A percentile compares a stretch with the other conserved stretches of the same genome.
phyloP scores from a whole-genome alignment of 2,113 vertebrate genomes.

The Procavia capensis region DNA sequence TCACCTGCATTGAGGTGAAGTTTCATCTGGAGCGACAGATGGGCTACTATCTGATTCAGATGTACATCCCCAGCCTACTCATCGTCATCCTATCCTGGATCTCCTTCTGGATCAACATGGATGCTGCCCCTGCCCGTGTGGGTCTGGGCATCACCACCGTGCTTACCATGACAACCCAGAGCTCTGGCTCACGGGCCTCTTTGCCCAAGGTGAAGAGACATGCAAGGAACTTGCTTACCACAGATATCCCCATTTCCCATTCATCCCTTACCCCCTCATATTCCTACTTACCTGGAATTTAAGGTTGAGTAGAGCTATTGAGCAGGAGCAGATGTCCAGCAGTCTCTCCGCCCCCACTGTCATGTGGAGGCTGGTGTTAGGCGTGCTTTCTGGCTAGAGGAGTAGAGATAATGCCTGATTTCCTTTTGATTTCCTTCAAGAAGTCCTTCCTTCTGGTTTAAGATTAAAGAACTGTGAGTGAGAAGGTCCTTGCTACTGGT shows the following conservation, averaged over 20 bases:
- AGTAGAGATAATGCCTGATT: not conserved
- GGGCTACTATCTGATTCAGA: constrained; percentile 98
- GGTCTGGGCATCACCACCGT: constrained; percentile 96
- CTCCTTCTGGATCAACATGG: constrained; percentile 98
- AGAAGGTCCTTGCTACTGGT: not conserved
- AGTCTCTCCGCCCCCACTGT: not conserved
- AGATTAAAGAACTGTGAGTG: constrained; percentile 31
- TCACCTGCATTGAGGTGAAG: constrained; percentile 97
- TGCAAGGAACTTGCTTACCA: constrained; percentile 24
- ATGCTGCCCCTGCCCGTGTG: constrained; percentile 93
- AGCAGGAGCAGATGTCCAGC: not conserved
- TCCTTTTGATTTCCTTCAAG: not conserved
- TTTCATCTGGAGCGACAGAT: constrained; percentile 97
- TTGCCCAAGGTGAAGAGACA: constrained; percentile 91
- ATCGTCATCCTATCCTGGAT: constrained; percentile 97
- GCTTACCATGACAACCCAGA: constrained; percentile 97
- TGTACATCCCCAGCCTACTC: constrained; percentile 97
- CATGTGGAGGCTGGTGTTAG: not conserved
- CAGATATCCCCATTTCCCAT: not conserved
- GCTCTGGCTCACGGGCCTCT: constrained; percentile 94
- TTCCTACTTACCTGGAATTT: constrained; percentile 21
- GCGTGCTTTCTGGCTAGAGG: not conserved
- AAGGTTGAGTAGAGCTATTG: not conserved
- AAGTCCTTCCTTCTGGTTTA: not conserved
- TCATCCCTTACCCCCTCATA: not conserved